These are phyloP conservation scores for Hydrolagus affinis DNA, from an alignment of 2,113 vertebrate genomes.

Conservation along the genomic window DNA sequence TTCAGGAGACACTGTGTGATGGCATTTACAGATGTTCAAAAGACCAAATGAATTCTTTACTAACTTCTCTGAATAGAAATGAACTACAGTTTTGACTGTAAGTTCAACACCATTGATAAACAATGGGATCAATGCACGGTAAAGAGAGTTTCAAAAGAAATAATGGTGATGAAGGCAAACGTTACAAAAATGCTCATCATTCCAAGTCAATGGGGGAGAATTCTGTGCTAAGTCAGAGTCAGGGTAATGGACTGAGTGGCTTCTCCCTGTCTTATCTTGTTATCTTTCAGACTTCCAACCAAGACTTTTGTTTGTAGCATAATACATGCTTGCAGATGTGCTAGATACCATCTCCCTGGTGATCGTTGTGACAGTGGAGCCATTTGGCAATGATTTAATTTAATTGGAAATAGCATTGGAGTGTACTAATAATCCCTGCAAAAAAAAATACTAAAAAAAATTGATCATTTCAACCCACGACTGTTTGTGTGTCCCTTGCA, in stretches of 20 bases:
- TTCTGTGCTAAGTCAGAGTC: no score
- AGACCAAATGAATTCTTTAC: conserved; percentile 18
- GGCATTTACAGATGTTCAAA: conserved; percentile 16
- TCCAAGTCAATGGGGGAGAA: no score
- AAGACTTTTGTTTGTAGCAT: background rate
- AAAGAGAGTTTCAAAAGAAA: background rate
- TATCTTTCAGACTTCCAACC: no score
- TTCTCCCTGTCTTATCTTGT: background rate
- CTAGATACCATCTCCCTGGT: background rate
- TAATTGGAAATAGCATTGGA: background rate
- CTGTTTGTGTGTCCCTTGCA: no score
- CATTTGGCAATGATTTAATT: background rate
- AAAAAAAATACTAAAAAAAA: no score
- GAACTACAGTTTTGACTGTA: background rate
- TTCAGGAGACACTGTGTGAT: conserved; percentile 7
- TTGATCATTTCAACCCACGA: no score
- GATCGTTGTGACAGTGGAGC: background rate
- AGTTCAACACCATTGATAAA: background rate
- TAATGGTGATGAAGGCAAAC: background rate
- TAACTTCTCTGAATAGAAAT: background rate
- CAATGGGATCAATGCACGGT: background rate
- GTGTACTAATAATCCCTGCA: no score
- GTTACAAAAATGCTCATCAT: background rate
- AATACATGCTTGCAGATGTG: background rate
- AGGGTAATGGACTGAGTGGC: background rate